These are phyloP conservation scores for Stegostoma tigrinum DNA, from an alignment of 2,113 vertebrate genomes.

Conservation along the genomic window DNA sequence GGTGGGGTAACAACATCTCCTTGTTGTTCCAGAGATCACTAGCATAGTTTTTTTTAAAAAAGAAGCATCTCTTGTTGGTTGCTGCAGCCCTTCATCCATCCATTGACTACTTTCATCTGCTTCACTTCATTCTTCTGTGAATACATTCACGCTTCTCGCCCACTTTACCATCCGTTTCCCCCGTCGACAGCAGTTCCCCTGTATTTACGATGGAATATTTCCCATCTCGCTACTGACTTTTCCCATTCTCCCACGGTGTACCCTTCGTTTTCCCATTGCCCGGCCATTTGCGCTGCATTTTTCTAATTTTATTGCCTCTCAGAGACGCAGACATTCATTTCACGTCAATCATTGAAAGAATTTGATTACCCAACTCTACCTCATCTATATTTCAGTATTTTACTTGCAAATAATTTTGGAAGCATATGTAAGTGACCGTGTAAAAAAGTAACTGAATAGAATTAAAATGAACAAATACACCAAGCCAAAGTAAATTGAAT, in stretches of 20 bases:
- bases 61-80: background rate
- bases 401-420: background rate
- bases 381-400: background rate
- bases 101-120: background rate
- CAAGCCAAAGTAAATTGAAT: background rate
- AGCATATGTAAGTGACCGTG: background rate
- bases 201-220: background rate
- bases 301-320: background rate
- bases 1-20: background rate
- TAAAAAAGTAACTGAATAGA: background rate
- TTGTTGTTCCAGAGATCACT: background rate
- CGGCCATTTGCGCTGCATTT: background rate
- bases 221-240: background rate
- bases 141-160: background rate
- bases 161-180: background rate
- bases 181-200: background rate
- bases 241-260: background rate
- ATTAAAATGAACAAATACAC: background rate
- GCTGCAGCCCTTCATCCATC: background rate
- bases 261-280: background rate
- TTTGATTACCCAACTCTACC: background rate
- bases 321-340: background rate
- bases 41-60: background rate
- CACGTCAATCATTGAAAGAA: background rate
- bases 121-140: background rate